Evolutionary conservation across 2,888 invertebrate genomes (phyloP).

Genomic region (Lingula anatina): DNA sequence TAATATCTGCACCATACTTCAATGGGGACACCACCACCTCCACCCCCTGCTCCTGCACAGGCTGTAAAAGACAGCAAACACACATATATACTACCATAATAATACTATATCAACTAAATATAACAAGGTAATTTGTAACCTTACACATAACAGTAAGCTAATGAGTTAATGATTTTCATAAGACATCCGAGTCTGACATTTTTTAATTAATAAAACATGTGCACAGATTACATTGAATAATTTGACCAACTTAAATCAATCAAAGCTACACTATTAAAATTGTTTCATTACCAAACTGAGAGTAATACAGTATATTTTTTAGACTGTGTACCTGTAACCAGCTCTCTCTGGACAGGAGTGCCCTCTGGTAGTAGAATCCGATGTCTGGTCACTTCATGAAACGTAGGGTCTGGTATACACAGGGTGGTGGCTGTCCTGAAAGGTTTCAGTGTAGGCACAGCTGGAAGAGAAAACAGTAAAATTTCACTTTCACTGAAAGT

Average conservation of each 20-base stretch:
- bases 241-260: too few species aligned
- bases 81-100: neutral
- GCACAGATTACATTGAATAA: too few species aligned
- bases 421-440: conserved; percentile 48
- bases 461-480: conserved; percentile 16
- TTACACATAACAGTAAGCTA: too few species aligned
- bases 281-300: too few species aligned
- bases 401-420: conserved; percentile 47
- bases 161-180: too few species aligned
- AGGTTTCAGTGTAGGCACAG: conserved; percentile 36
- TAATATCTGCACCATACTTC: conserved; percentile 50
- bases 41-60: conserved; percentile 39
- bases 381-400: conserved; percentile 41
- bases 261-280: too few species aligned
- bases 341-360: conserved; percentile 45
- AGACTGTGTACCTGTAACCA: too few species aligned
- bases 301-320: too few species aligned
- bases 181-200: too few species aligned
- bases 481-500: neutral
- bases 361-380: conserved; percentile 34
- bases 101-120: neutral
- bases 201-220: too few species aligned
- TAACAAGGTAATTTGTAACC: neutral
- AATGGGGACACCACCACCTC: conserved; percentile 41
- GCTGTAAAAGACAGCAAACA: conserved; percentile 20